These are phyloP conservation scores for Temnothorax curvispinosus DNA, from an alignment of 1,140 invertebrate species.

Conservation along the genomic window DNA sequence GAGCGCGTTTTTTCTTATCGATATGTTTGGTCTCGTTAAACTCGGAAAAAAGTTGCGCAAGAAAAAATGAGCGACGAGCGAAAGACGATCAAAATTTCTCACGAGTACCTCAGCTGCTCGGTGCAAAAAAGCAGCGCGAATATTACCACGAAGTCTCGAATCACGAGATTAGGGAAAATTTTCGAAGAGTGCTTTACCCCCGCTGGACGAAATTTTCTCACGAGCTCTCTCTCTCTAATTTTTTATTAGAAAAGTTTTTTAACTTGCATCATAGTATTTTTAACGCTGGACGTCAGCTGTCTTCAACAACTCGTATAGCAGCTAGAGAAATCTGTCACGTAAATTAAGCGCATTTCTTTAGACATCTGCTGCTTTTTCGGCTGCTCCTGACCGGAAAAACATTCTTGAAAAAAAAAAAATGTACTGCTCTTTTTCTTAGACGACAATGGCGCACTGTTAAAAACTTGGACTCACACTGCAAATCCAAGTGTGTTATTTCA, in stretches of 20 bases:
- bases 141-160: slow-evolving; percentile 17
- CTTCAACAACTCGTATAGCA: not conserved
- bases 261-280: slow-evolving; percentile 5
- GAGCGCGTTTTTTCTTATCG: not conserved
- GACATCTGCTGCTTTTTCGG: slow-evolving; percentile 45
- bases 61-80: slow-evolving; percentile 3
- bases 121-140: slow-evolving; percentile 54
- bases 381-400: not conserved
- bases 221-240: slow-evolving; percentile 52
- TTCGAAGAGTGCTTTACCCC: slow-evolving; percentile 28
- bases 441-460: not conserved
- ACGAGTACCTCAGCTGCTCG: slow-evolving; percentile 67
- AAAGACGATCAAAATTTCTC: slow-evolving; percentile 63
- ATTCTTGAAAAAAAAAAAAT: not conserved
- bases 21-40: slow-evolving; percentile 41
- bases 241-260: slow-evolving; percentile 51
- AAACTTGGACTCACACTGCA: no score
- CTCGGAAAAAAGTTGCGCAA: not conserved
- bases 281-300: slow-evolving; percentile 21
- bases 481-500: no score
- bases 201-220: not conserved
- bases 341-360: slow-evolving; percentile 47
- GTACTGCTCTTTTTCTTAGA: not conserved
- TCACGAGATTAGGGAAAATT: slow-evolving; percentile 55
- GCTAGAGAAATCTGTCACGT: slow-evolving; percentile 11